Base-by-base conservation (phyloP, 2,113 vertebrate genomes). In the Amphilophus citrinellus region DNA sequence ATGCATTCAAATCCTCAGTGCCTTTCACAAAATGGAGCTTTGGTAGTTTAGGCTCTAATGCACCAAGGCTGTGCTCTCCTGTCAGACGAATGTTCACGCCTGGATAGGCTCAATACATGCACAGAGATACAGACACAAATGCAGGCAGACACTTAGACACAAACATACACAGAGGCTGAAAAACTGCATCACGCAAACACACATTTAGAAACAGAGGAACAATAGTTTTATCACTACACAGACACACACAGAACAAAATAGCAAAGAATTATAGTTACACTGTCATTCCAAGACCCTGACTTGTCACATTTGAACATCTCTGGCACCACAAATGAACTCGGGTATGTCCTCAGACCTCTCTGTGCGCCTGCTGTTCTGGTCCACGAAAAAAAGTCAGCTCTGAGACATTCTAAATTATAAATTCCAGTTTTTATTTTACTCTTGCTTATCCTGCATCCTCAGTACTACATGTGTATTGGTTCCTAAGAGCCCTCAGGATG, bases 11-110 rank as follows among this genome's bases (percentile, higher is more conserved):
- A 89, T 88, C 86, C 84, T 91, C 85, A 30, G 84, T 82, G 83
- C 91, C 91, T 92, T 91, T 92, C 91, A 87, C 88, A 89, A 91
- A 95, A 93, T 90, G 90, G 88, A 91, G 89, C 86, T 73, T 87
- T 77, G 87, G 66, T 89, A 22, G 82, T 93, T 91, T 90, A 84
- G 86, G 87, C 89, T 90, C 61, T 85, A 81, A 91, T 94, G 94
- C 90, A 85, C 79, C 63, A 8, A 42, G 89, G 89, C 90, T 90
- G 87, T 80, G 88, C 87, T 84, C 85, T 83, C 85, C 91, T 94
- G 93, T 93, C 93, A 93, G 88, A 90, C 32, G 7, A 66, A 93
- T 91, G 73, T 93, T 92, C 84, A 92, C 73, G 89, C 94, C 89
- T 37, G 86, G 78, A 78, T 86, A 24, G 18, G 75, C 84, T 61